Evolutionary conservation across 2,113 vertebrate genomes (phyloP).

Genomic region (Aegotheles bennettii): DNA sequence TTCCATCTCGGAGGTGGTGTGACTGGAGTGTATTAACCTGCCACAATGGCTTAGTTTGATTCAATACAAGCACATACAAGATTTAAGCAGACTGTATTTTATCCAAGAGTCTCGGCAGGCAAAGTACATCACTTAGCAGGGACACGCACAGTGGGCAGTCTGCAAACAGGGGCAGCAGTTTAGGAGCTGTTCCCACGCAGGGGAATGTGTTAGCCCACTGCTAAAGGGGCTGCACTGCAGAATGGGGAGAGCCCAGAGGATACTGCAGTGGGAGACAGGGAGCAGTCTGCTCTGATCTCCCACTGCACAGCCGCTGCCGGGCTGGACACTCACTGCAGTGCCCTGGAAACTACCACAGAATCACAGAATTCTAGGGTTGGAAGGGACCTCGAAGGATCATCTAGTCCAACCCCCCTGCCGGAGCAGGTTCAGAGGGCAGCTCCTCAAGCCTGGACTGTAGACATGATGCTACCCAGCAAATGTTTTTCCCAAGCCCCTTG

Average conservation of each 20-base stretch:
- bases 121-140: background rate
- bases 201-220: background rate
- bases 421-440: background rate
- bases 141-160: background rate
- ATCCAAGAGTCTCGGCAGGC: background rate
- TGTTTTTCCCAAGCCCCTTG: background rate
- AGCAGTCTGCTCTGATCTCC: background rate
- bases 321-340: background rate
- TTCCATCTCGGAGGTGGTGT: background rate
- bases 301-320: background rate
- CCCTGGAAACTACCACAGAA: background rate
- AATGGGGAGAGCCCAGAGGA: background rate
- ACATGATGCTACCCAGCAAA: rapidly evolving
- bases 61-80: background rate
- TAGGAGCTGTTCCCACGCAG: background rate
- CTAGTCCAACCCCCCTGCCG: too few relatives aligned
- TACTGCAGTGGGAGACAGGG: background rate
- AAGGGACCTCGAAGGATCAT: too few relatives aligned
- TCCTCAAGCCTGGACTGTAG: background rate
- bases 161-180: constrained; percentile 15
- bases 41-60: background rate
- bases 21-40: constrained; percentile 28
- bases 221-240: background rate
- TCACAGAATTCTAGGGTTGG: too few relatives aligned
- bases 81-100: constrained; percentile 26